phyloP scores from a whole-genome alignment of 2,888 invertebrate species.

The Marronus borbonicus region DNA sequence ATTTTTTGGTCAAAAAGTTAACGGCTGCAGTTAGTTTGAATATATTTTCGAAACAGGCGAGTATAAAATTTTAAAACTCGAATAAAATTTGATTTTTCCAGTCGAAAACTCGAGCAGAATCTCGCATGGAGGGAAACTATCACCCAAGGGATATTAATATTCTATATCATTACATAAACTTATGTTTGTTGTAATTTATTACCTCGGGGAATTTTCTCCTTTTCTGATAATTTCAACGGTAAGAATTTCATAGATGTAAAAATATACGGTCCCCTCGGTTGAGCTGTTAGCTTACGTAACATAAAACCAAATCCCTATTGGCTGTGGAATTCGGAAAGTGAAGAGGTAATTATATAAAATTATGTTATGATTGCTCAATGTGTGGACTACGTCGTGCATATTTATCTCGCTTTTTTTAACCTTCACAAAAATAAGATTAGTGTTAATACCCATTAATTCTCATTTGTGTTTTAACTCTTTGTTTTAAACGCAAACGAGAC shows the following conservation, averaged over 20 bases:
- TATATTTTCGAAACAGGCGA: conserved; percentile 15
- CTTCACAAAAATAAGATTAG: conserved; percentile 27
- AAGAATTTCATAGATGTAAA: conserved; percentile 6
- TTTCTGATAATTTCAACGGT: background rate
- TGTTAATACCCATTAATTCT: conserved; percentile 39
- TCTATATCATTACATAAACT: conserved; percentile 41
- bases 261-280: background rate
- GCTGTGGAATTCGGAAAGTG: too few species aligned
- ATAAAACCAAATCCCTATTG: too few species aligned
- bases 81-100: conserved; percentile 32
- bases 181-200: conserved; percentile 39
- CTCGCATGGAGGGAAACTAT: conserved; percentile 8
- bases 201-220: background rate
- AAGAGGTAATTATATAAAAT: too few species aligned
- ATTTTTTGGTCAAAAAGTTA: conserved; percentile 35
- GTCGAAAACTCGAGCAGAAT: background rate
- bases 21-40: background rate
- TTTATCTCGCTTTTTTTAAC: background rate
- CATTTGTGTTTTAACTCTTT: conserved; percentile 35
- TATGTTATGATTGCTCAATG: background rate
- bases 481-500: conserved; percentile 11
- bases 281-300: background rate
- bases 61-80: conserved; percentile 27
- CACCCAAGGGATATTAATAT: conserved; percentile 42
- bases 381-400: too few species aligned